These are phyloP conservation scores for Liparis tanakae DNA, from an alignment of 2,797 vertebrate genomes.

Conservation along the genomic window DNA sequence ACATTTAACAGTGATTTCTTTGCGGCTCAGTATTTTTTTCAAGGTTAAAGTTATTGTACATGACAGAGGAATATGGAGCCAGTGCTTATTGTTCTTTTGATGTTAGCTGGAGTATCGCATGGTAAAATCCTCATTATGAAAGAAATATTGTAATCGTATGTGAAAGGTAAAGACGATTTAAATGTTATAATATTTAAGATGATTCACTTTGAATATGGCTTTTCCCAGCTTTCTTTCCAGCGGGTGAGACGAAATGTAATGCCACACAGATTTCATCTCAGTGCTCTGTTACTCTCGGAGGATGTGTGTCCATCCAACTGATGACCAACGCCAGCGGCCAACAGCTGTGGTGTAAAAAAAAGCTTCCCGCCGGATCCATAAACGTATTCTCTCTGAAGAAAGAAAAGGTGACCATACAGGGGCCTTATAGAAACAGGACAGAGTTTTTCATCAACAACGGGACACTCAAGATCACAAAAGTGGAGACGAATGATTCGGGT, in stretches of 20 bases:
- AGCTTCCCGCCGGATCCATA: accelerated
- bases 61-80: constrained; percentile 42
- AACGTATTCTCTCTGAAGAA: constrained; percentile 39
- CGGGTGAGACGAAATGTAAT: constrained; percentile 46
- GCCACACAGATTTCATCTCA: neutral
- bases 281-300: constrained; percentile 41
- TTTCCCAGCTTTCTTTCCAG: constrained; percentile 35
- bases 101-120: constrained; percentile 35
- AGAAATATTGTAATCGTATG: neutral
- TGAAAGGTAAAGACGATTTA: neutral
- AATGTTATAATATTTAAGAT: neutral
- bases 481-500: constrained; percentile 52
- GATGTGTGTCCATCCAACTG: constrained; percentile 54
- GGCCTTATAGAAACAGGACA: constrained; percentile 10
- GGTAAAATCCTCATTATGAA: constrained; percentile 52
- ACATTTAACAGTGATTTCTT: neutral
- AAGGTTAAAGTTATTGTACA: neutral
- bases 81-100: constrained; percentile 44
- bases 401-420: neutral
- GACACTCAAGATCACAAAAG: constrained; percentile 51
- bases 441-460: constrained; percentile 48
- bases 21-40: neutral
- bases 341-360: constrained; percentile 24
- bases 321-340: constrained; percentile 27
- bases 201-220: accelerated